A percentile compares a stretch with the other conserved stretches of the same genome.
phyloP scores from a whole-genome alignment of 2,113 vertebrate genomes.

The Macquaria australasica region DNA sequence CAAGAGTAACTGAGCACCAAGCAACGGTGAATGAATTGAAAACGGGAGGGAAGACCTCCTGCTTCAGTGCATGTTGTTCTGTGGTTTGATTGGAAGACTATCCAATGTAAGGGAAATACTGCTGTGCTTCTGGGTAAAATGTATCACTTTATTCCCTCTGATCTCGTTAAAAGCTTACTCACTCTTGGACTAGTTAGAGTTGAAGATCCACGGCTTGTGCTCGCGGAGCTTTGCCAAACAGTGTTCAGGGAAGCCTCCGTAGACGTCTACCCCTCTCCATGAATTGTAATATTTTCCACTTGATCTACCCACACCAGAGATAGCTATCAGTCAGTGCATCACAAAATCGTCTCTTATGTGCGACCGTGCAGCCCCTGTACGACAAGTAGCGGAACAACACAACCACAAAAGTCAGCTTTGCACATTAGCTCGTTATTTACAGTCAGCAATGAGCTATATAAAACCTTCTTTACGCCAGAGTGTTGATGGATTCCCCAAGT shows the following conservation, averaged over 20 bases:
- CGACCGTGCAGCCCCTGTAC: conserved; percentile 5
- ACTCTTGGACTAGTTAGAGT: conserved; percentile 63
- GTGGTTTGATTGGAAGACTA: conserved; percentile 42
- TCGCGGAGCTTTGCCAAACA: conserved; percentile 62
- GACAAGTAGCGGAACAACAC: conserved; percentile 42
- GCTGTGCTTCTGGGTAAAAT: conserved; percentile 60
- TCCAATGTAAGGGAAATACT: conserved; percentile 42
- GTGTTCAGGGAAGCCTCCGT: conserved; percentile 39
- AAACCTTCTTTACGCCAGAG: conserved; percentile 47
- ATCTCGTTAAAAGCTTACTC: conserved; percentile 69
- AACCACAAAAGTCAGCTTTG: conserved; percentile 62
- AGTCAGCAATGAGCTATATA: conserved; percentile 59
- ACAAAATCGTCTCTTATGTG: conserved; percentile 45
- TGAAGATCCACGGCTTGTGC: conserved; percentile 44
- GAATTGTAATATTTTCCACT: conserved; percentile 57
- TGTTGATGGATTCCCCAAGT: conserved; percentile 65
- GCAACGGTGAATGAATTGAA: conserved; percentile 11
- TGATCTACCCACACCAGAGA: conserved; percentile 46
- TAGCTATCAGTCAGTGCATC: conserved; percentile 46
- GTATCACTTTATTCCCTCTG: conserved; percentile 64
- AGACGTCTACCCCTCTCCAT: conserved; percentile 43
- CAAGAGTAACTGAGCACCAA: conserved; percentile 3
- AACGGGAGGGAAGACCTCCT: conserved; percentile 33
- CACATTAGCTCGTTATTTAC: conserved; percentile 72
- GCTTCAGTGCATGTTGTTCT: conserved; percentile 29